These are phyloP conservation scores for Drosophila equinoxialis DNA, from an alignment of 1,140 invertebrate genomes.

Conservation along the genomic window DNA sequence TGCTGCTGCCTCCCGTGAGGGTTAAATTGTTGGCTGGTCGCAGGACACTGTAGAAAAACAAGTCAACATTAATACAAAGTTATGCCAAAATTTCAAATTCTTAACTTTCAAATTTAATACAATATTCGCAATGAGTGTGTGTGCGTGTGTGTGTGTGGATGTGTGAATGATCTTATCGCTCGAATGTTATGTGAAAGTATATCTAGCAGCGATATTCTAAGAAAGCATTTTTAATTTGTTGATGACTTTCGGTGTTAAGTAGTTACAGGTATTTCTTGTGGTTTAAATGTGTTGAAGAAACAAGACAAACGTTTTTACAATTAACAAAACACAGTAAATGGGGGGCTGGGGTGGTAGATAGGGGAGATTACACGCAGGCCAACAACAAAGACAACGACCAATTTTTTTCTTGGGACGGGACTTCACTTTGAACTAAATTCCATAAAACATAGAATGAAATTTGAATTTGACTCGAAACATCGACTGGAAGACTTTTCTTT, in stretches of 20 bases:
- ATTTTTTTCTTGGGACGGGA: conserved; percentile 12
- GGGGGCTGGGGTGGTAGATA: too few relatives aligned
- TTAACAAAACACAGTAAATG: conserved; percentile 42
- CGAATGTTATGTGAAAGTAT: background rate
- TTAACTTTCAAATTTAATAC: background rate
- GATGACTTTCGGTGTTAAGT: conserved; percentile 11
- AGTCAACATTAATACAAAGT: background rate
- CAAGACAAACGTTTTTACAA: conserved; percentile 77
- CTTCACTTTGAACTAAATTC: too few relatives aligned
- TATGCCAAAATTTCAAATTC: background rate
- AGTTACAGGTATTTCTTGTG: conserved; percentile 11
- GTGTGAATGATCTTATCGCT: background rate
- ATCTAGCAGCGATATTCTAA: conserved; percentile 5
- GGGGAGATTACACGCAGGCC: conserved; percentile 10
- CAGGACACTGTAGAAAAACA: conserved; percentile 44
- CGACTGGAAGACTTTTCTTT: too few relatives aligned
- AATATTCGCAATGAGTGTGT: background rate
- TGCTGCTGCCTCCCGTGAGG: conserved; percentile 59
- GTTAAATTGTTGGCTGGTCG: conserved; percentile 70
- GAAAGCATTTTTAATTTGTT: conserved; percentile 6
- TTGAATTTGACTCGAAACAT: too few relatives aligned
- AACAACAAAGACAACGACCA: conserved; percentile 18
- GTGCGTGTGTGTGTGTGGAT: background rate
- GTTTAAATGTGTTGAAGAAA: conserved; percentile 45
- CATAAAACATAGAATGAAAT: too few relatives aligned